Evolutionary conservation across 2,888 invertebrate genomes (phyloP).

Genomic region (Melinopterus prodromus): DNA sequence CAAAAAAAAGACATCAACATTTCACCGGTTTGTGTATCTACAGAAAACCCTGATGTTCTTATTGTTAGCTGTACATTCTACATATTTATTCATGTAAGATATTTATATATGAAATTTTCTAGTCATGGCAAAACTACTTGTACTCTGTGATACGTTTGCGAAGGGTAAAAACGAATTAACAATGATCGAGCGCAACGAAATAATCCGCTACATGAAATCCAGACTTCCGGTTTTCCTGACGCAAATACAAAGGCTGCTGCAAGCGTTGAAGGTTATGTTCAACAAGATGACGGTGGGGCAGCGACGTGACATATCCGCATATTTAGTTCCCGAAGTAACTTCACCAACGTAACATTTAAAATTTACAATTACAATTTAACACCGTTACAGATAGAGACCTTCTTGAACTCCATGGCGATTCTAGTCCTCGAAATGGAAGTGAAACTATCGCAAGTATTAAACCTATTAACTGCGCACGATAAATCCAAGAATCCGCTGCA

Average conservation of each 20-base stretch:
- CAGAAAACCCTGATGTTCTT: not conserved
- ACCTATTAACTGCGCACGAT: conserved; percentile 55
- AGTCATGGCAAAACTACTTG: conserved; percentile 65
- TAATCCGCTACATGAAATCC: conserved; percentile 71
- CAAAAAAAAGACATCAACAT: too few relatives aligned
- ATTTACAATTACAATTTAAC: conserved; percentile 16
- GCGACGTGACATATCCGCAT: conserved; percentile 69
- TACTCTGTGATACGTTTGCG: conserved; percentile 72
- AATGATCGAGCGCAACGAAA: conserved; percentile 71
- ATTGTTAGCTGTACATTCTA: not conserved
- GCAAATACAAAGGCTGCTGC: conserved; percentile 68
- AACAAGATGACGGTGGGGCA: conserved; percentile 66
- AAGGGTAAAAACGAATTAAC: conserved; percentile 69
- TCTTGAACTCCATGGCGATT: conserved; percentile 67
- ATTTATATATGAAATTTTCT: conserved; percentile 34
- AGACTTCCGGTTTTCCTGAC: conserved; percentile 72
- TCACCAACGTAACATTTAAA: not conserved
- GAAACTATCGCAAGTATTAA: conserved; percentile 69
- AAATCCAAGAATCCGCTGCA: conserved; percentile 33
- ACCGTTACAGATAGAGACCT: conserved; percentile 66
- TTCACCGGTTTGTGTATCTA: not conserved
- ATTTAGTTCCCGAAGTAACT: conserved; percentile 72
- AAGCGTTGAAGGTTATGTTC: conserved; percentile 68
- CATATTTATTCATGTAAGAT: not conserved
- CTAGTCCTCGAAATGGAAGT: conserved; percentile 68